Conservation (phyloP, 2,113 vertebrate species). For the Salvelinus alpinus region DNA sequence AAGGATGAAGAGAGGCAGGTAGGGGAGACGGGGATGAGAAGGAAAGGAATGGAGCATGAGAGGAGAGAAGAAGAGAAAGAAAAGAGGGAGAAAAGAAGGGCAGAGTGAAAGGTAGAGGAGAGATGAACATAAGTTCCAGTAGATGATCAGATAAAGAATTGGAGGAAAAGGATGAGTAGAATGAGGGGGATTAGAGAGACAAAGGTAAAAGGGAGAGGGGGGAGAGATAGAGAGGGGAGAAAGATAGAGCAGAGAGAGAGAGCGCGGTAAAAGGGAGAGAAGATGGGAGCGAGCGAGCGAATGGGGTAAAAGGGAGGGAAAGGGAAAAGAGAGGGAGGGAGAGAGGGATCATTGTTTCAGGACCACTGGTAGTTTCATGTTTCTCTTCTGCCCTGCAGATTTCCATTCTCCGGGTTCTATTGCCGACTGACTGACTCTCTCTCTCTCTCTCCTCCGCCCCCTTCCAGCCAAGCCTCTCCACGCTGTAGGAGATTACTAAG, state of each 20-base stretch:
- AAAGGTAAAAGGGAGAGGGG: too few relatives aligned
- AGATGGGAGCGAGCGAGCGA: not conserved
- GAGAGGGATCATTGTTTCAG: conserved; percentile 43
- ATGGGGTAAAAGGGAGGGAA: not conserved
- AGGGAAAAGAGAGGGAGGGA: not conserved
- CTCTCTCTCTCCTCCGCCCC: conserved; percentile 20
- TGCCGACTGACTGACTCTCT: conserved; percentile 26
- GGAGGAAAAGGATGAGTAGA: not conserved
- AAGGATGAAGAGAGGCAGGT: too few relatives aligned
- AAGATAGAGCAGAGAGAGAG: too few relatives aligned
- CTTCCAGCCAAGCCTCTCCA: conserved; percentile 35
- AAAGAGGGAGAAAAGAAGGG: not conserved
- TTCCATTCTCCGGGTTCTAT: conserved; percentile 38
- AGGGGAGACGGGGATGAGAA: not conserved
- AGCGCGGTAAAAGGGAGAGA: too few relatives aligned
- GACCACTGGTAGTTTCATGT: conserved; percentile 57
- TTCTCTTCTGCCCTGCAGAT: conserved; percentile 41
- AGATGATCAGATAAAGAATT: not conserved
- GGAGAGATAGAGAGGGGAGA: too few relatives aligned
- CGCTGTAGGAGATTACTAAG: conserved; percentile 31
- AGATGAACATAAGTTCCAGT: not conserved
- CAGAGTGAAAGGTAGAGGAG: not conserved
- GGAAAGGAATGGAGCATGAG: not conserved
- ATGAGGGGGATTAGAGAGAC: not conserved
- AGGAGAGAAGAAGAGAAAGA: too few relatives aligned